Conservation (phyloP, 2,888 invertebrate genomes). For the Pristionchus fissidentatus region DNA sequence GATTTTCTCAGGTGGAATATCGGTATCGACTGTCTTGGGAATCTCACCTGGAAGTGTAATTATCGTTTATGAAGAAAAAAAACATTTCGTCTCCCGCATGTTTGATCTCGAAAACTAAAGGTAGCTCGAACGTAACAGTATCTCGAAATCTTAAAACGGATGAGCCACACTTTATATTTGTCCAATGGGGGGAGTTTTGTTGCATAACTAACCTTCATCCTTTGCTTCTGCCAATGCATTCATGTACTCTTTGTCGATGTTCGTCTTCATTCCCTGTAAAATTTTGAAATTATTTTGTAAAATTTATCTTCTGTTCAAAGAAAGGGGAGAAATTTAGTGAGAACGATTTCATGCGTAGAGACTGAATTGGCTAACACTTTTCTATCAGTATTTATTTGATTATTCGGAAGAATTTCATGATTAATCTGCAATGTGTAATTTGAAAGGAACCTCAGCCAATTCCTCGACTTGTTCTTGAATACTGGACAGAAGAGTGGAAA, state of each 20-base stretch:
- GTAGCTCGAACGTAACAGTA: no score
- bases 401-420: background rate
- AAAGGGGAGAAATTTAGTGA: background rate
- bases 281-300: background rate
- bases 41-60: constrained; percentile 21
- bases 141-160: background rate
- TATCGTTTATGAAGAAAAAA: no score
- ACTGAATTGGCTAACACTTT: no score
- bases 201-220: constrained; percentile 55
- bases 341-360: no score
- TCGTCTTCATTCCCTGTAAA: constrained; percentile 68
- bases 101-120: no score
- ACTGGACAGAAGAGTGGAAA: constrained; percentile 71
- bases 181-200: background rate
- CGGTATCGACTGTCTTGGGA: background rate
- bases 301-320: background rate
- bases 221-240: constrained; percentile 67
- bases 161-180: background rate
- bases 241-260: constrained; percentile 73
- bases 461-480: constrained; percentile 74
- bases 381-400: no score
- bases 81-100: background rate
- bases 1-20: constrained; percentile 13
- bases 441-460: constrained; percentile 60
- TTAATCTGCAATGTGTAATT: background rate